Conservation (phyloP, 1,140 invertebrate genomes). For the Drosophila yakuba region DNA sequence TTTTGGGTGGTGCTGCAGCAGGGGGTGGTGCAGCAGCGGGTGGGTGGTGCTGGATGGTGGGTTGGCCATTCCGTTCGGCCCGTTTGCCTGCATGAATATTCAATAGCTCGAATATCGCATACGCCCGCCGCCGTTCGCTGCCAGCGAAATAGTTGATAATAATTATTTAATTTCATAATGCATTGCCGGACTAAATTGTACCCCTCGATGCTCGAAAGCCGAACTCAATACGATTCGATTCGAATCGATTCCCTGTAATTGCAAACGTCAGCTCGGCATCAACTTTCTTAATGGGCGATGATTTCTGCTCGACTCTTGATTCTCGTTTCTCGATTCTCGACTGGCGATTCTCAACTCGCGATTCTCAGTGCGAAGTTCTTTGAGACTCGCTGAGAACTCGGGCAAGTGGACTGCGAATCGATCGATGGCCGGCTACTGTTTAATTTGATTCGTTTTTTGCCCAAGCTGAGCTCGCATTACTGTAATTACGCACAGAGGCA, state of each 20-base stretch:
- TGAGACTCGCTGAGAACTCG: constrained; percentile 4
- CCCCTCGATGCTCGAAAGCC: not conserved
- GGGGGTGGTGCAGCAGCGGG: not conserved
- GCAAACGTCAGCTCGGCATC: constrained; percentile 48
- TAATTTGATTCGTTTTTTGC: constrained; percentile 61
- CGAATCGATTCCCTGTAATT: constrained; percentile 55
- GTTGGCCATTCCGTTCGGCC: not conserved
- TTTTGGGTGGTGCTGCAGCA: not conserved
- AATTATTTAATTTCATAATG: constrained; percentile 77
- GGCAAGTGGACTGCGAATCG: constrained; percentile 32
- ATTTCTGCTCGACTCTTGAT: constrained; percentile 30
- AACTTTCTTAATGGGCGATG: constrained; percentile 70
- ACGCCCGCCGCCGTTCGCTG: constrained; percentile 49
- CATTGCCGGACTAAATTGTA: constrained; percentile 33
- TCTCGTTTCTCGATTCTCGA: not conserved
- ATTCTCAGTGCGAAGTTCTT: not conserved
- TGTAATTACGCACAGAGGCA: constrained; percentile 72
- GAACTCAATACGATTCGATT: not conserved
- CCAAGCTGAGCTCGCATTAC: constrained; percentile 54
- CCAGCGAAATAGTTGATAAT: constrained; percentile 72
- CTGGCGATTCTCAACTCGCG: not conserved
- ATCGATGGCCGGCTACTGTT: constrained; percentile 53
- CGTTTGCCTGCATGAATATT: constrained; percentile 75
- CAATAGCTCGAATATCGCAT: constrained; percentile 79
- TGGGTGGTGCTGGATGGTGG: not conserved